phyloP scores from a whole-genome alignment of 2,888 invertebrate species.

The Tetramorium bicarinatum region DNA sequence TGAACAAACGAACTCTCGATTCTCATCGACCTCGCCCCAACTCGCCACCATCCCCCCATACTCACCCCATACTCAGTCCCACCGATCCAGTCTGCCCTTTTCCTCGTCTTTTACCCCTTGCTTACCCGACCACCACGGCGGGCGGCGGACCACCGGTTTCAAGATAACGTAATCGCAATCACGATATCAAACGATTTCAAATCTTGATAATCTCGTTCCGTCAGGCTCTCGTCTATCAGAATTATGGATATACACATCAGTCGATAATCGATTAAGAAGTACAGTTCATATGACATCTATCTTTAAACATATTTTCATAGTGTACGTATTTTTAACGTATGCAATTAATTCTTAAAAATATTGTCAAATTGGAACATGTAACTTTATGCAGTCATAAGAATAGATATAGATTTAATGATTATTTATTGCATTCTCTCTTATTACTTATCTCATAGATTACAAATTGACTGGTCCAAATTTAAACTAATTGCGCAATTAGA shows the following conservation, averaged over 20 bases:
- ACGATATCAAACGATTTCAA: slow-evolving; percentile 17
- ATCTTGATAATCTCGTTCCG: slow-evolving; percentile 17
- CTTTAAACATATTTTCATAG: not conserved
- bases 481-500: slow-evolving; percentile 11
- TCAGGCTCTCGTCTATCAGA: not conserved
- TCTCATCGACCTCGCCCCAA: slow-evolving; percentile 49
- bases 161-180: slow-evolving; percentile 45
- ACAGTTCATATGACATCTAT: not conserved
- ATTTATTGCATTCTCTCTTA: not conserved
- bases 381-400: not conserved
- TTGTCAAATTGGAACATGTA: not conserved
- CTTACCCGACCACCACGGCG: not conserved
- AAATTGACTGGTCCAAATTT: not conserved
- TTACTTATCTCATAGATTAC: not conserved
- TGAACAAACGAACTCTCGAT: slow-evolving; percentile 74
- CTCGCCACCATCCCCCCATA: slow-evolving; percentile 1
- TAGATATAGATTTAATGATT: slow-evolving; percentile 4
- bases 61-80: slow-evolving; percentile 20
- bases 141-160: slow-evolving; percentile 46
- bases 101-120: slow-evolving; percentile 46
- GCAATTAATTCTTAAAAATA: not conserved
- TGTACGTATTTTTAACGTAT: not conserved
- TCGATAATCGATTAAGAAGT: not conserved
- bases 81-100: slow-evolving; percentile 10
- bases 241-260: not conserved